Evolutionary conservation across 2,113 vertebrate species (phyloP).

Genomic region (Speoplatyrhinus poulsoni): DNA sequence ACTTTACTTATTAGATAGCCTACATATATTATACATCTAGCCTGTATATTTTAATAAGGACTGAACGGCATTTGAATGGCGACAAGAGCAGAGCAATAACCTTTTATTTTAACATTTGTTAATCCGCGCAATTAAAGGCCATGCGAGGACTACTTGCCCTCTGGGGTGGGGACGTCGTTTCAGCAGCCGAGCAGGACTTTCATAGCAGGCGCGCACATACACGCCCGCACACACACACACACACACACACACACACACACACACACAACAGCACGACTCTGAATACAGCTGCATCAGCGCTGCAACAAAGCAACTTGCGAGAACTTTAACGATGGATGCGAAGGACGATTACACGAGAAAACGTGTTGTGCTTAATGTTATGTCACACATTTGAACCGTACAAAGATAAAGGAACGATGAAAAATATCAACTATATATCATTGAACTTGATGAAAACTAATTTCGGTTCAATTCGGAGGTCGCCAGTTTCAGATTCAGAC

Average conservation of each 20-base stretch:
- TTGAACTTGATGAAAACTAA: neutral
- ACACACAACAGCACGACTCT: conserved; percentile 22
- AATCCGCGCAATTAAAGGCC: conserved; percentile 37
- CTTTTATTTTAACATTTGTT: neutral
- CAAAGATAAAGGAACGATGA: neutral
- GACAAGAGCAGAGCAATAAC: neutral
- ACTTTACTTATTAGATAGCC: too few relatives aligned
- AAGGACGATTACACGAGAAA: neutral
- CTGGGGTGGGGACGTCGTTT: conserved; percentile 51
- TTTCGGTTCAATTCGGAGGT: too few relatives aligned
- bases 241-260: too few relatives aligned
- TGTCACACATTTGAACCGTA: neutral
- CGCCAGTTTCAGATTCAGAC: neutral
- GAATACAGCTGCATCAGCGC: conserved; percentile 49
- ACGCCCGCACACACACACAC: neutral
- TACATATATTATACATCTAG: too few relatives aligned
- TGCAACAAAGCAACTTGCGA: neutral
- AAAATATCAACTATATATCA: conserved; percentile 18
- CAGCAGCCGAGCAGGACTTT: conserved; percentile 32
- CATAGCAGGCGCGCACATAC: neutral
- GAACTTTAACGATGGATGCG: neutral
- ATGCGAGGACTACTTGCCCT: conserved; percentile 33
- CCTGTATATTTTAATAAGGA: too few relatives aligned
- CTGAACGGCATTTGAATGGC: too few relatives aligned
- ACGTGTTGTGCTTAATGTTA: neutral